phyloP scores from a whole-genome alignment of 2,888 invertebrate genomes.

The Sylvicola cinctus region DNA sequence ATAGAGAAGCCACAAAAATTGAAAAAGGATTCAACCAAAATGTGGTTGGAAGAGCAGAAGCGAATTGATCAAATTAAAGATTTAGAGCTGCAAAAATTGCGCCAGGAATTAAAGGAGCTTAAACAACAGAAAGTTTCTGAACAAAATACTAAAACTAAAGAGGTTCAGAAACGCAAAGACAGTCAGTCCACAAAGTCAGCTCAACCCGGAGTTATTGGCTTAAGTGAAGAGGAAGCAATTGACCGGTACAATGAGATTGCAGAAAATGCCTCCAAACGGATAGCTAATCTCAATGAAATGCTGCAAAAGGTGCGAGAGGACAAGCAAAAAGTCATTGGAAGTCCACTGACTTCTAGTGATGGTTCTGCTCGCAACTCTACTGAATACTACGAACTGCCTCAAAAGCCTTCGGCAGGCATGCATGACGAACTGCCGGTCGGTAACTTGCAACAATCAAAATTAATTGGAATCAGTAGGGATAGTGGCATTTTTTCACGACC shows the following conservation, averaged over 20 bases:
- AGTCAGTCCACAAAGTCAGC: no score
- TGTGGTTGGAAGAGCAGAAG: slow-evolving; percentile 15
- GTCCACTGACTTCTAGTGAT: slow-evolving; percentile 19
- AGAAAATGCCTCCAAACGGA: slow-evolving; percentile 31
- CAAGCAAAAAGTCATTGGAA: slow-evolving; percentile 28
- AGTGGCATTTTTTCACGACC: slow-evolving; percentile 24
- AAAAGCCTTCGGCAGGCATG: no score
- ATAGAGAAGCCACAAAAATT: slow-evolving; percentile 7
- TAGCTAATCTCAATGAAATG: slow-evolving; percentile 31
- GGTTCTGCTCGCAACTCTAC: slow-evolving; percentile 21
- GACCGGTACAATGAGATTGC: slow-evolving; percentile 28
- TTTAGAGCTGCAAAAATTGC: background rate
- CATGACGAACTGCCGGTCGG: no score
- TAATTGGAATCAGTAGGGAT: slow-evolving; percentile 18
- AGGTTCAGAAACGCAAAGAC: no score
- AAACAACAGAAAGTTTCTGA: background rate
- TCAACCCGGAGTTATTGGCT: no score
- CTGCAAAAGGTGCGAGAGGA: slow-evolving; percentile 37
- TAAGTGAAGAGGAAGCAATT: slow-evolving; percentile 2
- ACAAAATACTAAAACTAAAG: background rate
- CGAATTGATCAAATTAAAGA: no score
- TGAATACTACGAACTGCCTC: slow-evolving; percentile 21
- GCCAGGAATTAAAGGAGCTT: background rate
- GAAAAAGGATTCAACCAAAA: no score
- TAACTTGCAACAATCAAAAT: no score